Evolutionary conservation across 2,888 invertebrate genomes (phyloP).

Genomic region (Caenorhabditis sulstoni): DNA sequence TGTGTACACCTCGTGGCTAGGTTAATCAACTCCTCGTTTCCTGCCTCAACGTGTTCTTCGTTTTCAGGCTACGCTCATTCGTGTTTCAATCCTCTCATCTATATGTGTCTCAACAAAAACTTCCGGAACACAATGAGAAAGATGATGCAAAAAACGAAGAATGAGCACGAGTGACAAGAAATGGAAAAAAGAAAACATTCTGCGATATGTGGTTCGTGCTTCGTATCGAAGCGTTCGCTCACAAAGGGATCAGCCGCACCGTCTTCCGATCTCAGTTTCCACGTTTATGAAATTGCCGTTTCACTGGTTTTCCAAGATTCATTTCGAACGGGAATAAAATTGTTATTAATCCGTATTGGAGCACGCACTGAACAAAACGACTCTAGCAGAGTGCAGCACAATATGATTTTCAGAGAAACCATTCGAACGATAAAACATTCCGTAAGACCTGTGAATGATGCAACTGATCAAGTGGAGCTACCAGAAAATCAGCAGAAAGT

Average conservation of each 20-base stretch:
- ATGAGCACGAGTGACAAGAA: conserved; percentile 40
- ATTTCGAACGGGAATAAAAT: conserved; percentile 16
- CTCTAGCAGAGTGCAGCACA: neutral
- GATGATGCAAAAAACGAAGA: conserved; percentile 53
- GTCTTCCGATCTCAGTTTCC: conserved; percentile 24
- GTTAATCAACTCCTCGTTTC: conserved; percentile 9
- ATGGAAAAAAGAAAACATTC: conserved; percentile 1
- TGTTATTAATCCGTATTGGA: neutral
- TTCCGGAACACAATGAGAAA: conserved; percentile 71
- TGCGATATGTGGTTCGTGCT: neutral
- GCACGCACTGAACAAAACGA: conserved; percentile 2
- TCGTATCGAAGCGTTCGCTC: conserved; percentile 24
- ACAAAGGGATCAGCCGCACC: neutral
- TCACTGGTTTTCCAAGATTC: neutral
- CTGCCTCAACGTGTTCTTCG: neutral
- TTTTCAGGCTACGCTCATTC: conserved; percentile 71
- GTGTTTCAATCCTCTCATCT: conserved; percentile 75
- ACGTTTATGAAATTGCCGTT: conserved; percentile 23
- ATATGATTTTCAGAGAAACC: conserved; percentile 5
- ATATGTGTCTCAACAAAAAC: conserved; percentile 74
- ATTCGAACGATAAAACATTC: conserved; percentile 16
- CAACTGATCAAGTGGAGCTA: conserved; percentile 25
- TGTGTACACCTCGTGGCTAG: conserved; percentile 68
- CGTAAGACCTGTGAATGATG: conserved; percentile 36
- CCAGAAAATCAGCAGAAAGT: conserved; percentile 12